Base-by-base conservation (phyloP, 2,113 vertebrate genomes). In the Sinocyclocheilus anophthalmus region DNA sequence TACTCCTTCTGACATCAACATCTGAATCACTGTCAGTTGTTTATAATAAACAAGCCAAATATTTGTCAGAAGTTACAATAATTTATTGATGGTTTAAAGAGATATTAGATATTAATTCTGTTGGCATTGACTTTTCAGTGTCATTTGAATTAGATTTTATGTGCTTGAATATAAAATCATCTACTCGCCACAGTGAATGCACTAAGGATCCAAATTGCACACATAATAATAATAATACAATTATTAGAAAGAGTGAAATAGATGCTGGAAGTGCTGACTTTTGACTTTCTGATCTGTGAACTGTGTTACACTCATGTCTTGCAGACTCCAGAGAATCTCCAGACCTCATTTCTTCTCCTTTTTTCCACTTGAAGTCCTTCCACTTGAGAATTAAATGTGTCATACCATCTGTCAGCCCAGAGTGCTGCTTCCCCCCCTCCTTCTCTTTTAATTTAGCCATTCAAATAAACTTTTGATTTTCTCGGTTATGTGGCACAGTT, bases 331-430 rank as follows among this genome's bases (percentile, higher is more conserved):
- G 75, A 75, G 84, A 85, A 84, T 76, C 55, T 65, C 69, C 39
- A 84, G 72, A 67, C 82, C 84, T 85, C 83, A 87, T 85, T 89
- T 83, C 77, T 83, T 87, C 57, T 87, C 86, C 57, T 57, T 83
- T 84, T 85, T 84, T 77, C 63, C 76, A 80, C 86, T 85, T 20
- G 3, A 84, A 85, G 57, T 67, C 63, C 65, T 87, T 42, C 42
- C 88, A 83, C 39, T 77, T 83, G 84, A 75, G 86, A 89, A 85
- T 89, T 85, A 83, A 84, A 83, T 85, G 86, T 87, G 88, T 87
- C 88, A 85, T 83, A 87, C 86, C 88, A 89, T 89, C 88, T 87
- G 88, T 87, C 84, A 85, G 63, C 72, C 67, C 83, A 75, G 67
- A 87, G 79, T 79, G 75, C 42, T 85, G 73, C 83, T 85, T 84